phyloP scores from a whole-genome alignment of 2,888 invertebrate species.

The Euplexia lucipara region DNA sequence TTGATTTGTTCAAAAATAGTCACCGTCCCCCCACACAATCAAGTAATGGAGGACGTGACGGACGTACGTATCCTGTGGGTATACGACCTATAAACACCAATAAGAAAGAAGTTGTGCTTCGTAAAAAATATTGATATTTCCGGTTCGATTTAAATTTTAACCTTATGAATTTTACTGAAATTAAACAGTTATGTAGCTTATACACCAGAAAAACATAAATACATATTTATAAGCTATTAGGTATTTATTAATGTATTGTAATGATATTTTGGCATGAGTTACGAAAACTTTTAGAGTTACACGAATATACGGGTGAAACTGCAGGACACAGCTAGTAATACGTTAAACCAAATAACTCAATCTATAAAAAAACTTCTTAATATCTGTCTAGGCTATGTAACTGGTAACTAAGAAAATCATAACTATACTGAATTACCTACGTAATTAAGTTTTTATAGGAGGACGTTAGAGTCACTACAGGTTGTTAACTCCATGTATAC shows the following conservation, averaged over 20 bases:
- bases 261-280: no score
- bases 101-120: conserved; percentile 21
- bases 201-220: no score
- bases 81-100: conserved; percentile 28
- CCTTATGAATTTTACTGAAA: no score
- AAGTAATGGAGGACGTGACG: conserved; percentile 73
- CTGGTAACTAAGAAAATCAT: background rate
- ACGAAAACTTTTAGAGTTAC: no score
- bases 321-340: background rate
- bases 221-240: no score
- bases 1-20: conserved; percentile 79
- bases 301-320: no score
- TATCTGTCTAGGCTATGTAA: background rate
- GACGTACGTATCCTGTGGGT: conserved; percentile 61
- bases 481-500: conserved; percentile 6
- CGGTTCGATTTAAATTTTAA: conserved; percentile 18
- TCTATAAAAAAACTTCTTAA: background rate
- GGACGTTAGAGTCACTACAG: background rate
- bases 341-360: background rate
- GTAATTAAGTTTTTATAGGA: conserved; percentile 29
- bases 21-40: conserved; percentile 78
- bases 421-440: background rate
- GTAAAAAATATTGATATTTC: conserved; percentile 27
- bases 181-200: no score
- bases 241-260: no score